Evolutionary conservation across 2,888 invertebrate genomes (phyloP), one percentile per base, ranked within the genome.

Genomic region (Xylota sylvarum): DNA sequence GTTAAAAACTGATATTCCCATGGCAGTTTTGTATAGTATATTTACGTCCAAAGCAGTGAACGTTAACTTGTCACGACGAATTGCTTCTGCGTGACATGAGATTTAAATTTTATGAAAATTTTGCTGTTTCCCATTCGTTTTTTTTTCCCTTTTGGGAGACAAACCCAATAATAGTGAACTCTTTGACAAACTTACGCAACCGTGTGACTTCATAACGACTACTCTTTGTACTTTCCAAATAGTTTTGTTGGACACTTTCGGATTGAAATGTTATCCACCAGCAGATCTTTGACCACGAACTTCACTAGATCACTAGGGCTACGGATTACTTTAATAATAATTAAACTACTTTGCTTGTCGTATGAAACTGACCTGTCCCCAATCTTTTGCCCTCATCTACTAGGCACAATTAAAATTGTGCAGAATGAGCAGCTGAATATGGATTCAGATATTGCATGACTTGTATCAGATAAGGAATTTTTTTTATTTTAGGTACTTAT

Each of bases 81-180:
- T 46, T 7, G 17, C 17, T 35, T 46, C 56, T 76, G 43, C 65
- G 65, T 65, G 76, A 56, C 65, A 48, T 46, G 60, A 43, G 32
- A 32, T 43, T 32, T 9, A 52, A 62, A 43, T 55, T 64, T 52
- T 32, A 35, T 30, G 17, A 27, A 30, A 40, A 40, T 56, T 27
- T 40, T 40, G 19, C 37, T 19, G 70, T 14, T 50, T 23, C 7
- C 23, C 35, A 35, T 65, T 65, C 55, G 35, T 23, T 35, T 76
- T 35, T 19, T n/a, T 1, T 23, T 23, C 43, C 7, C 27, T 19
- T 56, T 55, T 55, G 40, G 52, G 30, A 62, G 52, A 62, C 30
- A 52, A 52, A 62, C 37, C 30, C 3, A 32, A 43, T 9, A 19
- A 37, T 23, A 35, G 60, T 60, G 5, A 43, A 55, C 9, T 32